phyloP scores from a whole-genome alignment of 2,113 vertebrate genomes.

The mouse (Mus musculus) region DNA sequence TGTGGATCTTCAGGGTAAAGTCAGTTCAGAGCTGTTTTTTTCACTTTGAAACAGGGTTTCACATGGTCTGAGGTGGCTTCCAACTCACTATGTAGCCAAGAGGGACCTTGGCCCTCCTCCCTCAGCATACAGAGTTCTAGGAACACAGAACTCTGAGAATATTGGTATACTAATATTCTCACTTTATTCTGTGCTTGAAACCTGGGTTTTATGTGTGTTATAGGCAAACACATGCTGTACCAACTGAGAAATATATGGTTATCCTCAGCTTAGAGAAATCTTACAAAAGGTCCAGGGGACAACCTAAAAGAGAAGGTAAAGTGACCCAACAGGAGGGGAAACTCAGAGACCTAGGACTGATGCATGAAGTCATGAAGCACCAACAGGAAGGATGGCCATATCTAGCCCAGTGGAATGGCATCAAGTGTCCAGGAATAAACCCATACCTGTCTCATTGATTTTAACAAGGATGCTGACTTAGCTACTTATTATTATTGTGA shows the following conservation, averaged over 20 bases:
- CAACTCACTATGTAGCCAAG: background rate
- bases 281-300: background rate
- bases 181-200: background rate
- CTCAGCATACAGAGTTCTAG: background rate
- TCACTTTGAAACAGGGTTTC: background rate
- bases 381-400: background rate
- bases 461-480: background rate
- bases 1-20: background rate
- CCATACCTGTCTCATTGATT: background rate
- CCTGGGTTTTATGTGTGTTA: background rate
- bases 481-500: background rate
- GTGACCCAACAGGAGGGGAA: background rate
- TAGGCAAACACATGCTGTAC: background rate
- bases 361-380: background rate
- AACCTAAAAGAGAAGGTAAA: conserved; percentile 11
- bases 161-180: background rate
- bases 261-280: background rate
- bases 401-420: background rate
- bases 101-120: background rate
- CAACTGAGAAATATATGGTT: background rate
- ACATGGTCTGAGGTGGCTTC: background rate
- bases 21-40: background rate
- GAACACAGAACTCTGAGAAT: too few relatives aligned
- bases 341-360: background rate
- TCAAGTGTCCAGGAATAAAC: background rate